These are phyloP conservation scores for Elysia crispata DNA, from an alignment of 2,888 invertebrate genomes.

Conservation along the genomic window DNA sequence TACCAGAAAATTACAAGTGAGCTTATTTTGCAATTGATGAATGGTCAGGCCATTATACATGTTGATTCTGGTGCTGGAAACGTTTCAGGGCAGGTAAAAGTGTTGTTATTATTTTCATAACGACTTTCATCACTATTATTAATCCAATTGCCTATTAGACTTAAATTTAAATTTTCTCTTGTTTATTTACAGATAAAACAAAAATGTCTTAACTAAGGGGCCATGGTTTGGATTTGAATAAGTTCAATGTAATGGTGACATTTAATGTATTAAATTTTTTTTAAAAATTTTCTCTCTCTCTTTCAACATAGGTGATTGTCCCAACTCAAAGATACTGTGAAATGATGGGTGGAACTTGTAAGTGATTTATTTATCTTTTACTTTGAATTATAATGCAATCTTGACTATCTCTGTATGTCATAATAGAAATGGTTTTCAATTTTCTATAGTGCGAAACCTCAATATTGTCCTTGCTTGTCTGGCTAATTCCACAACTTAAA, in stretches of 20 bases:
- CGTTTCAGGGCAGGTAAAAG: slow-evolving; percentile 48
- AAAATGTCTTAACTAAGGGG: no score
- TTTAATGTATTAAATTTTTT: background rate
- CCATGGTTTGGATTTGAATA: no score
- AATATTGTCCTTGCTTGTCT: no score
- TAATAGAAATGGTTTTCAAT: no score
- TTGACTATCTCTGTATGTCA: no score
- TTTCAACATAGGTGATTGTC: slow-evolving; percentile 32
- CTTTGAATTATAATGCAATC: background rate
- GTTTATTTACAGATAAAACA: no score
- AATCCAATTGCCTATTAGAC: no score
- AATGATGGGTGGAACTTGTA: slow-evolving; percentile 37
- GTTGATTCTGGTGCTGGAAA: slow-evolving; percentile 14
- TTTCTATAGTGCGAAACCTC: no score
- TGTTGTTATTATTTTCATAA: background rate
- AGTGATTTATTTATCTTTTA: background rate
- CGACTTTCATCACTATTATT: no score
- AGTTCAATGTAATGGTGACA: no score
- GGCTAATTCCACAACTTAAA: no score
- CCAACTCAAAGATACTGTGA: slow-evolving; percentile 32
- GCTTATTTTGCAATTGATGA: slow-evolving; percentile 53
- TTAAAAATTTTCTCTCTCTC: background rate
- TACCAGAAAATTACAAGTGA: slow-evolving; percentile 54
- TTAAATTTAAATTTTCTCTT: no score
- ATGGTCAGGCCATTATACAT: slow-evolving; percentile 42